Conservation (phyloP, 2,888 invertebrate species). For the Marronus borbonicus region DNA sequence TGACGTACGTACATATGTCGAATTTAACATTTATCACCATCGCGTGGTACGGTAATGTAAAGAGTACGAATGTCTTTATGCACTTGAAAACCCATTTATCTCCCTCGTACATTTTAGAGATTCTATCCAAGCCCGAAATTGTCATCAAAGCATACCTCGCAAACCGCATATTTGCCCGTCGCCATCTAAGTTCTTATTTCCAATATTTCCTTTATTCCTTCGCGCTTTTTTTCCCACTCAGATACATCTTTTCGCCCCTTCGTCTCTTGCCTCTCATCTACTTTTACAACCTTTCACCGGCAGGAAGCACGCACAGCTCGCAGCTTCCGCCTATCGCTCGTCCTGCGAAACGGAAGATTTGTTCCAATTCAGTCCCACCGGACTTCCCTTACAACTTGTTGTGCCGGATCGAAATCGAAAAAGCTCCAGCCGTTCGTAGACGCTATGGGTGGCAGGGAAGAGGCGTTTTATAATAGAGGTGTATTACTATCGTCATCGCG, state of each 20-base stretch:
- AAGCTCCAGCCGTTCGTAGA: background rate
- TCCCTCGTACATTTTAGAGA: too few species aligned
- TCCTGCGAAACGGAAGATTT: conserved; percentile 11
- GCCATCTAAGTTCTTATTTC: background rate
- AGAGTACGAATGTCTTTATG: too few species aligned
- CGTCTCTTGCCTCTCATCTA: background rate
- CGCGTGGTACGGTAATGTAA: too few species aligned
- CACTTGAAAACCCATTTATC: too few species aligned
- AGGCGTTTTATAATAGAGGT: background rate
- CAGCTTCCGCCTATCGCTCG: conserved; percentile 2
- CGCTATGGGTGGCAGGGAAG: background rate
- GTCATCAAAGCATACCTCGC: too few species aligned
- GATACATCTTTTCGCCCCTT: too few species aligned
- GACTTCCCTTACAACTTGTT: conserved; percentile 34
- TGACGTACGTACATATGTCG: too few species aligned
- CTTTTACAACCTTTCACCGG: conserved; percentile 13
- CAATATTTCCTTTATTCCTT: background rate
- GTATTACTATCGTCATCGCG: too few species aligned
- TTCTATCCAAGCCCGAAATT: too few species aligned
- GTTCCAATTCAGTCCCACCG: conserved; percentile 13
- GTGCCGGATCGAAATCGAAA: conserved; percentile 31
- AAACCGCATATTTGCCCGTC: background rate
- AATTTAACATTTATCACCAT: too few species aligned
- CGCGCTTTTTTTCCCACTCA: background rate
- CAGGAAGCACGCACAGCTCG: background rate